A percentile compares a stretch with the other conserved stretches of the same genome.
phyloP scores from a whole-genome alignment of 2,113 vertebrate genomes.

The Panurus biarmicus region DNA sequence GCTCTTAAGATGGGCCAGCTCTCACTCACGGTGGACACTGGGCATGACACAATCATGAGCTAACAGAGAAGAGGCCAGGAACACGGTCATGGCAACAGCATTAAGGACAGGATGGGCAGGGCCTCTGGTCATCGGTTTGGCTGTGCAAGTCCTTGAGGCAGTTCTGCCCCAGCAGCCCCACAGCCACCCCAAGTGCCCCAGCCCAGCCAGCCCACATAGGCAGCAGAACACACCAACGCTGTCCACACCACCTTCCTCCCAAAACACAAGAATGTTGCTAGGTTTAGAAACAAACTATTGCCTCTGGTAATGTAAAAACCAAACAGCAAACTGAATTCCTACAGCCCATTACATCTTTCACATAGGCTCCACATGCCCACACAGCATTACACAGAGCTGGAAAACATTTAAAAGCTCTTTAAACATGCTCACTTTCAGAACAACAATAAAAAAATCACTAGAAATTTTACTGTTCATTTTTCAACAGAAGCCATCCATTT shows the following conservation, averaged over 20 bases:
- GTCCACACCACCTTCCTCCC: not conserved
- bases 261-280: not conserved
- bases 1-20: too few species aligned
- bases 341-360: not conserved
- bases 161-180: not conserved
- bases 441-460: not conserved
- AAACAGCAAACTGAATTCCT: not conserved
- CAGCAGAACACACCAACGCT: not conserved
- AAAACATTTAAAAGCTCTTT: not conserved
- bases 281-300: not conserved
- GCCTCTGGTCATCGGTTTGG: fast-evolving
- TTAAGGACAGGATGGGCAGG: fast-evolving
- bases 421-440: not conserved
- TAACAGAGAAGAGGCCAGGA: not conserved
- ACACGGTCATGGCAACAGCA: fast-evolving
- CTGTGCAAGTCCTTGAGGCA: not conserved
- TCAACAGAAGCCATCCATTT: not conserved
- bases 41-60: fast-evolving
- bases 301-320: not conserved
- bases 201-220: fast-evolving
- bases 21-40: fast-evolving
- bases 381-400: not conserved
- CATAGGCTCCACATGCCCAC: not conserved
- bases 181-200: not conserved
- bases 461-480: not conserved